Base-by-base conservation (phyloP, 1,140 invertebrate genomes). In the Drosophila ogumai region DNA sequence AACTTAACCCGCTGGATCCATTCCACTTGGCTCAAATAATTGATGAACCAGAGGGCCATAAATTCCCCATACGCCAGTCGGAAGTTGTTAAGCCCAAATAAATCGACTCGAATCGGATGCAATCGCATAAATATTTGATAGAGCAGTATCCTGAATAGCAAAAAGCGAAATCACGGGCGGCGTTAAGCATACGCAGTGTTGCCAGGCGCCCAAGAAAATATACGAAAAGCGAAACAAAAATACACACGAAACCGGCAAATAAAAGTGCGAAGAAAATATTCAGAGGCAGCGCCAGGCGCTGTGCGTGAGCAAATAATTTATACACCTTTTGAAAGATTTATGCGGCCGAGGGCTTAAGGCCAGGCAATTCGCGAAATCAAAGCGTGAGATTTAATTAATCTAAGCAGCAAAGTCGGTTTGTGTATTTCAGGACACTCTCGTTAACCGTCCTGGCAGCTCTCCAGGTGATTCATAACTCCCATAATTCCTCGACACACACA, bases 381-480 rank as follows among this genome's bases (percentile, higher is more conserved):
- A 90, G 85, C 85, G 81, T 85, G 81, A 90, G 85, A 90, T 90
- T 90, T 78, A 90, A 90, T 90, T 90, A 90, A 85, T 81, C 78
- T 90, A 81, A 90, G 78, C 81, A 81, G 67, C 5, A 38, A 46
- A 58, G 38, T 32, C 56, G 12, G 19, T 10, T 19, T 38, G 32
- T 64, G 10, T 22, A 44, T 32, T 72, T 34, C 66, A 43, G 68
- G 52, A 56, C 47, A 40, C 58, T 19, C 40, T 46, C n/a, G 10
- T 40, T 38, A 38, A 36, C 38, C 22, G 28, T n/a, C n/a, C 28
- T 31, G n/a, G 1, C 34, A 28, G 12, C 40, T 41, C 34, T 15
- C 31, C 47, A 4, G 58, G 61, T 88, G 85, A 88, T 59, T 84
- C 80, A 87, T 56, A 76, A 73, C 67, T 82, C 49, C 22, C 57